Evolutionary conservation across 2,113 vertebrate genomes (phyloP), one percentile per base, ranked within the genome.

Genomic region (Anoura caudifer): DNA sequence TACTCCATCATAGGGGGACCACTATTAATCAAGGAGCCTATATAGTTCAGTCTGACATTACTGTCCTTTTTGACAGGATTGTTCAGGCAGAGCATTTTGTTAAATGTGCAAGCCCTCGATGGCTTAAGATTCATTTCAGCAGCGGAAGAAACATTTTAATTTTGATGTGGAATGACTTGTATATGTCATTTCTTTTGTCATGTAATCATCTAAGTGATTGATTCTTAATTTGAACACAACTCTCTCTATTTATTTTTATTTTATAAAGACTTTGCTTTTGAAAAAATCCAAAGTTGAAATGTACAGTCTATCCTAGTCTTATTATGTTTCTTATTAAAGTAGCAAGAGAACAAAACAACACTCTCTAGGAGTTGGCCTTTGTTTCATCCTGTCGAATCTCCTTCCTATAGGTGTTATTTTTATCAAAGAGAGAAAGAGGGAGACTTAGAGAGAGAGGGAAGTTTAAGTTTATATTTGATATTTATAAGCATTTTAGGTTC

Each of bases 21-120:
- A 80, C 26, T 76, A 96, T 96, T 91, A 94, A 94, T 97, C 91
- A 93, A n/a, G 17, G 54, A 88, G 43, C n/a, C 56, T 81, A 12
- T 67, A 14, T 2, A 63, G 22, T 90, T 96, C n/a, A 15, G 41
- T n/a, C 56, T 93, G 87, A 69, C 79, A 90, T 82, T 41, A 7
- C 61, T 95, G 59, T 95, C 92, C 56, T 77, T 61, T 73, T 65
- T 67, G 82, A 95, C 73, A 89, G 50, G 4, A 67, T 59, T 83
- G 47, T 65, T 83, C 82, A 91, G 76, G 61, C 24, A 70, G 16
- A 89, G 43, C 43, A 36, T 61, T 91, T 87, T 95, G 86, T 87
- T 96, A 87, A 45, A 85, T 38, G 10, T 31, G 2, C 13, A 50
- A 24, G 4, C 31, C 38, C 14, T 73, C 41, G 2, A 16, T 59